Percentiles rank a stretch among this genome's conserved stretches.
phyloP scores from a whole-genome alignment of 1,140 invertebrate genomes.

The Mesaphorura yosii region DNA sequence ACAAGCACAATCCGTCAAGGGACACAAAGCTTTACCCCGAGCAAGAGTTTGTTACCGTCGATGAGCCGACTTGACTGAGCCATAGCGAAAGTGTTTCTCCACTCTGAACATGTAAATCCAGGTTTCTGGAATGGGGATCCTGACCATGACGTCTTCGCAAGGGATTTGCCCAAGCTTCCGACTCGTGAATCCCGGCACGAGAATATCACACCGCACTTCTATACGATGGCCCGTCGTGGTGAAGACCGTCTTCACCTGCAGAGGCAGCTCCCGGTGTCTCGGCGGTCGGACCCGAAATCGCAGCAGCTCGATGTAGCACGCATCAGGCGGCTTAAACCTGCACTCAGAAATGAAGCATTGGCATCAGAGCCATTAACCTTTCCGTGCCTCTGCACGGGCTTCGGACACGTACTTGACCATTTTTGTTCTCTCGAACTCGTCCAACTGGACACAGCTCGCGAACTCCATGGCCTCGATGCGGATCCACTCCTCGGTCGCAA shows the following conservation, averaged over 20 bases:
- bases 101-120: conserved; percentile 99
- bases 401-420: conserved; percentile 81
- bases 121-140: conserved; percentile 95
- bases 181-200: conserved; percentile 92
- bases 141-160: conserved; percentile 92
- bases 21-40: background rate
- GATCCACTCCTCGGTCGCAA: conserved; percentile 99
- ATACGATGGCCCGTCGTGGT: conserved; percentile 75
- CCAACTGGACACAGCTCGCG: conserved; percentile 81
- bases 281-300: conserved; percentile 91
- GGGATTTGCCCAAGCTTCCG: conserved; percentile 88
- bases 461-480: conserved; percentile 87
- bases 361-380: no score
- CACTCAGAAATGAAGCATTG: conserved; percentile 31
- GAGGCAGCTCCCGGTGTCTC: conserved; percentile 88
- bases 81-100: conserved; percentile 96
- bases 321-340: conserved; percentile 96
- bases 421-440: conserved; percentile 79
- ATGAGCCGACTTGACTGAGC: conserved; percentile 94
- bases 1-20: background rate
- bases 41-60: conserved; percentile 47
- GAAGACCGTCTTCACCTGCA: conserved; percentile 82
- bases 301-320: conserved; percentile 94
- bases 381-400: no score
- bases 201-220: conserved; percentile 81